Base-by-base conservation (phyloP, 2,888 invertebrate species). In the Papilio gigon region DNA sequence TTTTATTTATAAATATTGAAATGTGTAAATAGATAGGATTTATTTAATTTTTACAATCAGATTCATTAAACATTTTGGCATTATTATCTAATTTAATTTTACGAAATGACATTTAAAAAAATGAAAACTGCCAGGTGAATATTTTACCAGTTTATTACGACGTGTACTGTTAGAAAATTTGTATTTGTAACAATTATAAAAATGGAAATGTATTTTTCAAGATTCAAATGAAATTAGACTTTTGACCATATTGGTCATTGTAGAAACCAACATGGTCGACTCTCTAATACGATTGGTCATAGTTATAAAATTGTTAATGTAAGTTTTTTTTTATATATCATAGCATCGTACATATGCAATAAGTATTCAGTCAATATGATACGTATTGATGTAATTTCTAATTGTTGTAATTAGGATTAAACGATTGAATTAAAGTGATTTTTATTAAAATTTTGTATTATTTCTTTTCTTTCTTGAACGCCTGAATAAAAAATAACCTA, bases 341-440 rank as follows among this genome's bases (percentile, higher is more conserved):
- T 61, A 60, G 35, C 80, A 78, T 71, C 77, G 77, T 75, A 77
- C 74, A 76, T 78, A 77, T 78, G 71, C 77, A 75, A 77, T 81
- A 84, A 83, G 80, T 85, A 84, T 84, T 83, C 81, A 85, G 84
- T 87, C 84, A 85, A 81, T 81, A 82, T 77, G 78, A 66, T 75
- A 80, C 84, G 74, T 87, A 84, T 86, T 82, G 81, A 83, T 83
- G 77, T 82, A 75, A 80, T 84, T 76, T 80, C 74, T 80, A 77
- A 79, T 80, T 80, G 74, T 75, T 80, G 72, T 83, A 84, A 87
- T 87, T 87, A 85, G 82, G 78, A 78, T 78, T 72, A 78, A 83
- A 86, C 83, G 83, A 86, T 83, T 83, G 82, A 86, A 88, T 86
- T 87, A 85, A 88, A 83, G 89, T 85, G 81, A 80, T 88, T 78